Evolutionary conservation across 1,140 invertebrate species (phyloP).

Genomic region (Drosophila subobscura): DNA sequence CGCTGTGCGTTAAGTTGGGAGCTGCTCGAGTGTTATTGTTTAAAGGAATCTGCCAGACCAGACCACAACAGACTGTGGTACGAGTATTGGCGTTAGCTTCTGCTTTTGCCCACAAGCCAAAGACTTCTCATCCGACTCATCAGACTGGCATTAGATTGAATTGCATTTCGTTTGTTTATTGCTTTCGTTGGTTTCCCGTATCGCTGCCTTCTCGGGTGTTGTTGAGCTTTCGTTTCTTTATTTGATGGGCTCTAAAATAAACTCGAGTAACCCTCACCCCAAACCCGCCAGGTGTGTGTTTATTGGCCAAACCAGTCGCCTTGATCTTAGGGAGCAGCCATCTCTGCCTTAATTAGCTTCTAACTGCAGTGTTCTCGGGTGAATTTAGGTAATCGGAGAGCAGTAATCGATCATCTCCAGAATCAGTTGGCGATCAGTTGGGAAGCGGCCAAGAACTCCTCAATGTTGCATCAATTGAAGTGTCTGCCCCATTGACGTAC

Average conservation of each 20-base stretch:
- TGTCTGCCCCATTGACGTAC: conserved; percentile 43
- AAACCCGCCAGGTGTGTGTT: conserved; percentile 12
- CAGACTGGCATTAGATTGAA: conserved; percentile 30
- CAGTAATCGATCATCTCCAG: conserved; percentile 27
- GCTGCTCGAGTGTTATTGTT: conserved; percentile 33
- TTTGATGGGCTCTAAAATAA: conserved; percentile 48
- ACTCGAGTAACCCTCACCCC: conserved; percentile 14
- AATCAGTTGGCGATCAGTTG: conserved; percentile 30
- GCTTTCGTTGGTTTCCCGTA: conserved; percentile 15
- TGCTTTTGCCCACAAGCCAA: conserved; percentile 12
- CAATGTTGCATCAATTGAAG: conserved; percentile 51
- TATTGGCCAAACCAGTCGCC: too few relatives aligned
- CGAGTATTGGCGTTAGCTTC: conserved; percentile 10
- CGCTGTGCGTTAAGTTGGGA: too few relatives aligned
- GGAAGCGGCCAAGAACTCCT: conserved; percentile 5
- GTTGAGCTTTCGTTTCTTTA: conserved; percentile 21
- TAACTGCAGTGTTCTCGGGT: neutral
- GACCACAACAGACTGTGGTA: too few relatives aligned
- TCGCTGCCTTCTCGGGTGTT: conserved; percentile 3
- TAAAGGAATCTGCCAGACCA: conserved; percentile 28
- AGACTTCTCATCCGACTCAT: conserved; percentile 8
- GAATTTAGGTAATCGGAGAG: too few relatives aligned
- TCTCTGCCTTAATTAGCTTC: conserved; percentile 3
- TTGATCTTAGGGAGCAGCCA: conserved; percentile 1
- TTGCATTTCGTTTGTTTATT: conserved; percentile 48